Evolutionary conservation across 2,797 vertebrate species (phyloP).

Genomic region (Muscicapa comitata): DNA sequence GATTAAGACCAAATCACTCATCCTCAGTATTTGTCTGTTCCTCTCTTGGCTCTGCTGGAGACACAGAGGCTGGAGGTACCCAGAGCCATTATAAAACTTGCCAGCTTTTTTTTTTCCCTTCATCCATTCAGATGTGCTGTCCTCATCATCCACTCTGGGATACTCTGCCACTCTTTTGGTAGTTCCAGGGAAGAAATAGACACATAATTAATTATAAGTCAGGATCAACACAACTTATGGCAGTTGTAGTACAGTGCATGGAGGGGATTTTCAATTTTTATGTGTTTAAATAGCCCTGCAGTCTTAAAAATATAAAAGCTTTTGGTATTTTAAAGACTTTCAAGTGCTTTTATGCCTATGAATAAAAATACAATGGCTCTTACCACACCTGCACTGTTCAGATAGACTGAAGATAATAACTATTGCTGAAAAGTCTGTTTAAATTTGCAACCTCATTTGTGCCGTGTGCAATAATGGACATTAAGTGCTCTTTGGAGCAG

Average conservation of each 20-base stretch:
- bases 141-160: neutral
- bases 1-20: neutral
- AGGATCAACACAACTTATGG: neutral
- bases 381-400: neutral
- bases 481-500: slow-evolving; percentile 14
- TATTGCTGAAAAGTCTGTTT: slow-evolving; percentile 1
- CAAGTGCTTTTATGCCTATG: neutral
- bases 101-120: neutral
- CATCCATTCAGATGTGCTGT: neutral
- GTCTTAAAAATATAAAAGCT: neutral
- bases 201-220: neutral
- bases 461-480: neutral
- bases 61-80: too few relatives aligned
- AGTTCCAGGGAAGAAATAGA: neutral
- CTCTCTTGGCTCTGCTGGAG: neutral
- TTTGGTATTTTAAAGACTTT: neutral
- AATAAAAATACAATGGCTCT: neutral
- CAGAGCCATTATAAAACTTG: neutral
- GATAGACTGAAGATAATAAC: neutral
- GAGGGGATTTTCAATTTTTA: neutral
- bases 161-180: neutral
- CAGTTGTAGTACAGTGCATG: neutral
- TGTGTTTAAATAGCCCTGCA: neutral
- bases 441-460: neutral
- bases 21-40: neutral